A percentile compares a stretch with the other conserved stretches of the same genome.
Conservation (phyloP, 1,140 invertebrate genomes). For the Drosophila miranda region DNA sequence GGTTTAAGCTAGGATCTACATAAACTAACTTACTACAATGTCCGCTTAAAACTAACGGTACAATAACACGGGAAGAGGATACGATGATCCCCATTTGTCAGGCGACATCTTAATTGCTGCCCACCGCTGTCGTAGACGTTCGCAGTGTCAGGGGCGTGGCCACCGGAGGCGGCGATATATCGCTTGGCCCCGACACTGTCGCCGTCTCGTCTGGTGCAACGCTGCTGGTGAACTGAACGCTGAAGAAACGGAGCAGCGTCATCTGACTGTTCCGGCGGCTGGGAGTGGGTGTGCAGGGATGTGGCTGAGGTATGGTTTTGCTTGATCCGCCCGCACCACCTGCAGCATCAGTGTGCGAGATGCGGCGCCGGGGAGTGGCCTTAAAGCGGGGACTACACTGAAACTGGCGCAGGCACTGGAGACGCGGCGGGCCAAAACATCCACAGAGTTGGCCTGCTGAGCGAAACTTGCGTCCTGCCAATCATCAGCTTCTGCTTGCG, state of each 20-base stretch:
- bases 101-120: constrained; percentile 40
- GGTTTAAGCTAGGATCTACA: constrained; percentile 22
- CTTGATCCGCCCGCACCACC: constrained; percentile 2
- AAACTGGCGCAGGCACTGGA: constrained; percentile 68
- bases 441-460: constrained; percentile 25
- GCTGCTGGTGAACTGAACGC: constrained; percentile 56
- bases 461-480: constrained; percentile 49
- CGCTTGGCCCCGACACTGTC: not conserved
- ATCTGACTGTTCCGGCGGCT: constrained; percentile 80
- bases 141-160: constrained; percentile 12
- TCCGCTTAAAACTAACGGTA: constrained; percentile 52
- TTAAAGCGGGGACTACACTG: constrained; percentile 65
- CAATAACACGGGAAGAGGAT: constrained; percentile 7
- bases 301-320: not conserved
- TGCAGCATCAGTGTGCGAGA: constrained; percentile 51
- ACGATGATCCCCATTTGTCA: no score
- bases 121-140: constrained; percentile 47
- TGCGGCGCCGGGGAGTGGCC: constrained; percentile 61
- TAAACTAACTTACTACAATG: constrained; percentile 50
- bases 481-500: constrained; percentile 85
- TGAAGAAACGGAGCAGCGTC: constrained; percentile 75
- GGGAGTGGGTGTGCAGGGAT: constrained; percentile 69
- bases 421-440: constrained; percentile 60
- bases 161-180: constrained; percentile 2
- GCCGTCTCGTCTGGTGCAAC: constrained; percentile 22